Base-by-base conservation (phyloP, 2,113 vertebrate species). In the Paramisgurnus dabryanus region DNA sequence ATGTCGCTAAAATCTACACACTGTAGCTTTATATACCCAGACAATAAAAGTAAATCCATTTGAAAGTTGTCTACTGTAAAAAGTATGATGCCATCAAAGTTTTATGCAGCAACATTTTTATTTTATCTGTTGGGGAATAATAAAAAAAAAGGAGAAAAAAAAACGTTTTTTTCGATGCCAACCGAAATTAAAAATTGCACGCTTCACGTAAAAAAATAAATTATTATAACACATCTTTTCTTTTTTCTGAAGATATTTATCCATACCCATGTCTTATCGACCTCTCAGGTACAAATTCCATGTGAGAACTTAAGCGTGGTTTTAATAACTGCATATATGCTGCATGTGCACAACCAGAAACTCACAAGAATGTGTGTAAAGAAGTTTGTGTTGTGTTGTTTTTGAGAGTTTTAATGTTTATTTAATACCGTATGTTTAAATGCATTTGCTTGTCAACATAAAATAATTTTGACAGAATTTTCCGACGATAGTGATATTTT, bases 211-310 rank as follows among this genome's bases (percentile, higher is more conserved):
- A 6, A 11, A 3, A 53, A 49, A 10, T 34, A 3, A 58, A 34
- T 58, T 6, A 79, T 18, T 34, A 79, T 6, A 49, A 79, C 80
- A 87, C 34, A n/a, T 67, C 53, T 47, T 47, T 47, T 47, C 87
- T 63, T 67, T 80, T 76, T 43, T 77, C 78, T 82, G 84, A 92
- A 94, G 93, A 89, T 84, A 90, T 92, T 87, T 92, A 89, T 87
- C 93, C 91, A 1, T 94, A 93, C 81, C 93, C 93, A n/a, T 94
- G 92, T 89, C 89, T 94, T 85, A 92, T 91, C 61, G 91, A 93
- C 85, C 84, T 86, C 73, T 83, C 91, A 93, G 92, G 93, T 94
- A 94, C 87, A 69, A 27, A 1, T 0, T 79, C 75, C 64, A 55
- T 78, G 7, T 79, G 69, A 75, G 63, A 68, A 57, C 22, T 53